Base-by-base conservation (phyloP, 2,113 vertebrate species). In the Limanda limanda region DNA sequence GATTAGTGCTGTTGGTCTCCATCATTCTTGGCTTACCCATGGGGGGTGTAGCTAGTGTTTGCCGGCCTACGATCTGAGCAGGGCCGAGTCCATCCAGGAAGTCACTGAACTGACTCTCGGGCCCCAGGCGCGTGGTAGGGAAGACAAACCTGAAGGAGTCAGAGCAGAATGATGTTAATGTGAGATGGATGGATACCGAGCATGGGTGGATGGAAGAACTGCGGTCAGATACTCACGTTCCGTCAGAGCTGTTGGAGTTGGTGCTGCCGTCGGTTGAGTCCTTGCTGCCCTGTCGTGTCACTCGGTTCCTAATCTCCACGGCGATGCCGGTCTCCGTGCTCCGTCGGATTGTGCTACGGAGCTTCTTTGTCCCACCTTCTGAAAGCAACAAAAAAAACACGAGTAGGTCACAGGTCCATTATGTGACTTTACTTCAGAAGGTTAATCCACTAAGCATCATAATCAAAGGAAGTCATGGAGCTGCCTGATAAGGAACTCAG, bases 281-380 rank as follows among this genome's bases (percentile, higher is more conserved):
- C 35, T 97, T 95, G 91, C 97, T 99, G 86, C 97, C 96, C 81
- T 99, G 98, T 80, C 98, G 95, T 0, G 97, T 98, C 25, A 99
- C 94, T 1, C 97, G 93, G 88, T 96, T 98, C 83, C 97, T 94
- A 98, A 99, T 97, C 94, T 99, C 98, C 92, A 99, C 97, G 0
- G 98, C 98, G 10, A 99, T 98, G 68, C 98, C 98, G 0, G 98
- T 99, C 95, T 99, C 98, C 0, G 98, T 99, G 95, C 98, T 99
- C 73, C 98, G 89, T 7, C 97, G 95, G 91, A 99, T 98, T 88
- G 95, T 98, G 92, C 98, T 99, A 68, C 97, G 96, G 20, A 98
- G 96, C 91, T 99, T 99, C 93, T 99, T 99, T 27, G 95, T 96
- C 31, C 96, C 95, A 0, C 96, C 97, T 27, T 98, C 97, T 99